Percentiles rank a stretch among this genome's conserved stretches.
phyloP scores from a whole-genome alignment of 2,113 vertebrate genomes.

The Eolophus roseicapilla region DNA sequence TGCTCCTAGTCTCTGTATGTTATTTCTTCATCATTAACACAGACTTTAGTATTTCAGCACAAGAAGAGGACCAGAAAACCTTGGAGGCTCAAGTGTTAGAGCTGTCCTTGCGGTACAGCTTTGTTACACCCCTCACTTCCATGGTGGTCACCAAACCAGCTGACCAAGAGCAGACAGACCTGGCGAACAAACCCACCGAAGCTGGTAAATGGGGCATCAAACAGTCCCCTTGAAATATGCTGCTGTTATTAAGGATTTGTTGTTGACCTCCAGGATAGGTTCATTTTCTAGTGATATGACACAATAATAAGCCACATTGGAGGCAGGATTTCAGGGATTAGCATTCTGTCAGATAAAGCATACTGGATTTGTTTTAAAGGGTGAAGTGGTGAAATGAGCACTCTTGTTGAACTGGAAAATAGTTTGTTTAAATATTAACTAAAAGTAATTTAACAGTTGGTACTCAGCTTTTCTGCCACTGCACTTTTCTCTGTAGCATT shows the following conservation, averaged over 20 bases:
- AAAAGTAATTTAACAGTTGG: background rate
- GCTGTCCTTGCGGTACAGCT: slow-evolving; percentile 85
- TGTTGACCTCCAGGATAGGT: background rate
- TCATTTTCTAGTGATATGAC: background rate
- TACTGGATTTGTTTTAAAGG: background rate
- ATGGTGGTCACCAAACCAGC: slow-evolving; percentile 90
- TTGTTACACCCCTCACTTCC: slow-evolving; percentile 91
- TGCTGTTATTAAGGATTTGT: background rate
- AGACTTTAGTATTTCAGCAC: slow-evolving; percentile 61
- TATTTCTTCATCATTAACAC: background rate
- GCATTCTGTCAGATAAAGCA: background rate
- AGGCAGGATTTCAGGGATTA: background rate
- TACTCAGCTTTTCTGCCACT: background rate
- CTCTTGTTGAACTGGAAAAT: background rate
- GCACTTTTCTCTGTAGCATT: background rate
- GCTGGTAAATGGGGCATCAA: slow-evolving; percentile 50
- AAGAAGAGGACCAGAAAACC: slow-evolving; percentile 62
- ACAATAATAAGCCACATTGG: accelerated
- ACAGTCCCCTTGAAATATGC: background rate
- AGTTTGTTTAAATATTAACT: background rate
- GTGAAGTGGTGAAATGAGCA: background rate
- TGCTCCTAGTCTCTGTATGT: background rate
- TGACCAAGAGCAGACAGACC: slow-evolving; percentile 59
- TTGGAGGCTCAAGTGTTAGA: slow-evolving; percentile 75
- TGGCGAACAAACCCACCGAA: slow-evolving; percentile 87